phyloP scores from a whole-genome alignment of 2,888 invertebrate genomes.

The Meliscaeva auricollis region DNA sequence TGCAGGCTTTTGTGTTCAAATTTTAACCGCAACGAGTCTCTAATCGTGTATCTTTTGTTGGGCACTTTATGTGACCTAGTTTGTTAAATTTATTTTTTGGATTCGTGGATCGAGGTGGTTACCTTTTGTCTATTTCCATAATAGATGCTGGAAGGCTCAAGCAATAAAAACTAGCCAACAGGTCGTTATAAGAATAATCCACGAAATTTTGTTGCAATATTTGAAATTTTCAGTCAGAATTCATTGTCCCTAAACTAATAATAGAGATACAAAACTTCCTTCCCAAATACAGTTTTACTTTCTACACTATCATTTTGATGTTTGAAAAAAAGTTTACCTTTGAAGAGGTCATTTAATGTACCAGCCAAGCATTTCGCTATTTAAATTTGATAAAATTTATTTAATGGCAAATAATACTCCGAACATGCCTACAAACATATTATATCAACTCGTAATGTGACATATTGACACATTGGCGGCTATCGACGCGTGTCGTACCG shows the following conservation, averaged over 20 bases:
- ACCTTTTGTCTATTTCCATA: slow-evolving; percentile 15
- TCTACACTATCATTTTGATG: neutral
- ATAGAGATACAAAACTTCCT: neutral
- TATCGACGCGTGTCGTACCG: slow-evolving; percentile 58
- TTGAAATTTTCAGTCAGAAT: too few relatives aligned
- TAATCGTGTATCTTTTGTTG: slow-evolving; percentile 67
- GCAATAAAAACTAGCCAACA: slow-evolving; percentile 23
- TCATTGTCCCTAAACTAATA: neutral
- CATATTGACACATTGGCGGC: slow-evolving; percentile 59
- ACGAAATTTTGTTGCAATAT: neutral
- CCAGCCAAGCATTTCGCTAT: slow-evolving; percentile 9
- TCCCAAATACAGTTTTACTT: neutral
- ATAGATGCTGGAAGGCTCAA: too few relatives aligned
- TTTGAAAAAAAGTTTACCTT: neutral
- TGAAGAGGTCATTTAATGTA: slow-evolving; percentile 47
- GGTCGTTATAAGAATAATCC: neutral
- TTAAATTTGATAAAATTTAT: slow-evolving; percentile 33
- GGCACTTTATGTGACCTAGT: slow-evolving; percentile 71
- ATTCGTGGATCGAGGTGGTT: slow-evolving; percentile 32
- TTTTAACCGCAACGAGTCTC: slow-evolving; percentile 32
- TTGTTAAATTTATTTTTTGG: slow-evolving; percentile 39
- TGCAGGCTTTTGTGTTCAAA: slow-evolving; percentile 1
- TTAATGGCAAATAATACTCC: slow-evolving; percentile 14
- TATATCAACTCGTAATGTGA: slow-evolving; percentile 33
- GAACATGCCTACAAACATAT: neutral